These are phyloP conservation scores for Automeris io DNA, from an alignment of 2,888 invertebrate species.

Conservation along the genomic window DNA sequence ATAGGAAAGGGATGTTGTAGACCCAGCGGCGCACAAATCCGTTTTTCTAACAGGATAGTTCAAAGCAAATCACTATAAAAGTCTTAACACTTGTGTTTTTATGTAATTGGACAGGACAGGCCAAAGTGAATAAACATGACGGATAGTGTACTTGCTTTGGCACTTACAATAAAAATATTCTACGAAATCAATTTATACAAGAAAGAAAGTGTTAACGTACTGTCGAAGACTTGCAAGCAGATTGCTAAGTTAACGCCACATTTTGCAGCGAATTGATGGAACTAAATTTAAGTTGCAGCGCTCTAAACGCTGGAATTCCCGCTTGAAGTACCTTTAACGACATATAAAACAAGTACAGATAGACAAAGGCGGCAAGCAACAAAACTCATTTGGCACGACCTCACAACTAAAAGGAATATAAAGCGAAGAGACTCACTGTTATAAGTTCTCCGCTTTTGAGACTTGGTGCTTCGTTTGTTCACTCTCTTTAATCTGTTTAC, in stretches of 20 bases:
- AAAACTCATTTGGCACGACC: conserved; percentile 39
- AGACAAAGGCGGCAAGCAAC: conserved; percentile 15
- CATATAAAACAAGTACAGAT: conserved; percentile 7
- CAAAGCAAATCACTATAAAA: no score
- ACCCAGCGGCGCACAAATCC: no score
- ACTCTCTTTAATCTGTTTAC: background rate
- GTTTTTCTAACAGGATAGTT: no score
- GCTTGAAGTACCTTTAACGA: conserved; percentile 4
- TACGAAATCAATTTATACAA: no score
- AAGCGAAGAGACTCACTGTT: conserved; percentile 35
- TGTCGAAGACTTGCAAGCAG: background rate
- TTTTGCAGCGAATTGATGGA: background rate
- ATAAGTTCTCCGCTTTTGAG: conserved; percentile 43
- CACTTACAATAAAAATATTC: no score
- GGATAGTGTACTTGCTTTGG: no score
- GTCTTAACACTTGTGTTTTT: no score
- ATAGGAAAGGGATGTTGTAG: no score
- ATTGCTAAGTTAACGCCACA: background rate
- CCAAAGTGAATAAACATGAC: no score
- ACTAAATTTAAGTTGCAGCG: background rate
- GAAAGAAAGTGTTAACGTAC: background rate
- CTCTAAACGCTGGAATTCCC: background rate
- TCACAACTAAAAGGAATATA: conserved; percentile 29
- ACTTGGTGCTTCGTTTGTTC: conserved; percentile 23
- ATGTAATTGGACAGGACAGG: no score